These are phyloP conservation scores for Oedothorax gibbosus DNA, from an alignment of 1,140 invertebrate species.

Conservation along the genomic window DNA sequence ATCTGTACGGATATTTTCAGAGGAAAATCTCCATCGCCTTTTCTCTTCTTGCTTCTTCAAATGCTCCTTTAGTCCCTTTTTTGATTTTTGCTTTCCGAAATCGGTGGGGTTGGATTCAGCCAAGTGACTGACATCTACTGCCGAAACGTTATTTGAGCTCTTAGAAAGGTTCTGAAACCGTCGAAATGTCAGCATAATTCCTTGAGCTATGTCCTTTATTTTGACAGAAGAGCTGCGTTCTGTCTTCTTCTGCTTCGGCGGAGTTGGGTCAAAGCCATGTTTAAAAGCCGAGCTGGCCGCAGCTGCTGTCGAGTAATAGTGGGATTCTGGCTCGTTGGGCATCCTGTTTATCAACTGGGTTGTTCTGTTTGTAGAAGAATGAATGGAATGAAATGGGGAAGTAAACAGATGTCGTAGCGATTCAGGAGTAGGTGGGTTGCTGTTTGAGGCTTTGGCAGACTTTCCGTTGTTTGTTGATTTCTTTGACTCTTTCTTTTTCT, in stretches of 20 bases:
- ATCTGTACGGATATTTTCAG: slow-evolving; percentile 27
- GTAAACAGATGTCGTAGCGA: slow-evolving; percentile 49
- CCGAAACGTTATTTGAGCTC: slow-evolving; percentile 14
- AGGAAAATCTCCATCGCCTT: slow-evolving; percentile 23
- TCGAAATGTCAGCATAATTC: slow-evolving; percentile 47
- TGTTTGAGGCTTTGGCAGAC: slow-evolving; percentile 1
- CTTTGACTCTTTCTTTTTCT: neutral
- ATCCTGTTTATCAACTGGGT: slow-evolving; percentile 17
- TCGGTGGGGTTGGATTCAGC: slow-evolving; percentile 18
- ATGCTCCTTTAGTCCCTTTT: slow-evolving; percentile 22
- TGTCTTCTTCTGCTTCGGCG: slow-evolving; percentile 39
- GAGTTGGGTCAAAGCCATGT: slow-evolving; percentile 39
- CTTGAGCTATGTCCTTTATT: slow-evolving; percentile 53
- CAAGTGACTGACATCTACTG: slow-evolving; percentile 49
- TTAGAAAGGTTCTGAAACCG: slow-evolving; percentile 55
- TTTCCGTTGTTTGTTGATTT: slow-evolving; percentile 7
- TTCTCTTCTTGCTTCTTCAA: slow-evolving; percentile 12
- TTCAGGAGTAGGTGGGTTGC: slow-evolving; percentile 55
- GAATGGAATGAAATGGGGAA: slow-evolving; percentile 35
- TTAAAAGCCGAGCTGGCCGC: slow-evolving; percentile 51
- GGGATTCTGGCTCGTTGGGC: slow-evolving; percentile 33
- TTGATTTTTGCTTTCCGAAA: neutral
- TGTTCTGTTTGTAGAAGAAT: slow-evolving; percentile 4
- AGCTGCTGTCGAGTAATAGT: slow-evolving; percentile 51
- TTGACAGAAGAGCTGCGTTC: slow-evolving; percentile 52